Evolutionary conservation across 2,888 invertebrate genomes (phyloP), one percentile per base, ranked within the genome.

Genomic region (Cabera pusaria): DNA sequence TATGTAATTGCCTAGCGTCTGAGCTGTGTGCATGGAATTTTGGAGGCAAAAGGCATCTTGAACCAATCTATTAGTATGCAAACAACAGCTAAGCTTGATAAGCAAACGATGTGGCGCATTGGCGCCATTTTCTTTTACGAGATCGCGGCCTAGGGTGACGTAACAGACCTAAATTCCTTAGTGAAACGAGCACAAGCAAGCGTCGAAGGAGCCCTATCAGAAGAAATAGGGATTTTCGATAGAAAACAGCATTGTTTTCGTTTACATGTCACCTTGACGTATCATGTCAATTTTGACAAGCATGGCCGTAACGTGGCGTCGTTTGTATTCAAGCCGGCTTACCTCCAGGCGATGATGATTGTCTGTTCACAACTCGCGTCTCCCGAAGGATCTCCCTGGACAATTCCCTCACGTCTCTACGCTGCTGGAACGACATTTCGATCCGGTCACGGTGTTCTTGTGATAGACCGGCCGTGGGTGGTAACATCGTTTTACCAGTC

Each of bases 231-330:
- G 49, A 58, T 66, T 73, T 77, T 58, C 52, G 36, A 50, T 49
- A 43, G 57, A 64, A 67, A 75, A 72, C 69, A 63, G 67, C 62
- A 54, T 83, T 88, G 87, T 85, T 87, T 86, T 87, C 70, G 59
- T 84, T 66, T 72, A 72, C 61, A 83, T 88, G 90, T 90, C 90
- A 90, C 80, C 83, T 87, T 90, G 90, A 90, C 90, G 72, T 83
- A 80, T 78, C 58, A 72, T 63, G 90, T 90, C 90, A 90, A 76
- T 73, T 43, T 72, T 90, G 90, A 89, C 90, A 89, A 79, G 80
- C 74, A 84, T 86, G 87, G 87, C 86, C 81, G 82, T 86, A 88
- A 87, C 88, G 88, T 88, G 88, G 87, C 89, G 87, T 88, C 87
- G 79, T 76, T 77, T 73, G 67, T 69, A 63, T 64, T 63, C 57